Evolutionary conservation across 2,797 vertebrate species (phyloP).

Genomic region (Percopsis omiscomaycus): DNA sequence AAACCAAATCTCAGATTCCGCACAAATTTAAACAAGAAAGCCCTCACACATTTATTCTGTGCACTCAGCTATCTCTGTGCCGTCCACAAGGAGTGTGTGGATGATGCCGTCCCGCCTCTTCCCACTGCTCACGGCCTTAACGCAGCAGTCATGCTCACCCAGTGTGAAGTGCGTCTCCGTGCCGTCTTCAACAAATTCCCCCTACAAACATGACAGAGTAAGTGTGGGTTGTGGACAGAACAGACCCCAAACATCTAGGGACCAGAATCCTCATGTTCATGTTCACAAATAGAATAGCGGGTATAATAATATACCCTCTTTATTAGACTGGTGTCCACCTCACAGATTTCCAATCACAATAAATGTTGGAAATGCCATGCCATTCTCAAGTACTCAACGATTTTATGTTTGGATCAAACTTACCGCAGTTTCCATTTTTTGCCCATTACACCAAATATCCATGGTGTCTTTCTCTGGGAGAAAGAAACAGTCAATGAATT

Average conservation of each 20-base stretch:
- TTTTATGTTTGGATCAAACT: slow-evolving; percentile 48
- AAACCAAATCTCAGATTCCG: slow-evolving; percentile 10
- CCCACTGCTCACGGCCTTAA: slow-evolving; percentile 97
- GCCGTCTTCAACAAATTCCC: slow-evolving; percentile 97
- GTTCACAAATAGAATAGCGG: too few species aligned
- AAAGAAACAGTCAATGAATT: not conserved
- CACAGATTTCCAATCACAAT: too few species aligned
- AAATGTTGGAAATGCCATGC: too few species aligned
- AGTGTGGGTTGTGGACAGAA: not conserved
- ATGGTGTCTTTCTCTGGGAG: slow-evolving; percentile 95
- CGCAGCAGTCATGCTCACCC: slow-evolving; percentile 87
- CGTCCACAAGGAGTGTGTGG: slow-evolving; percentile 90
- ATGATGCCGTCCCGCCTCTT: slow-evolving; percentile 93
- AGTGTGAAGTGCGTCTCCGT: slow-evolving; percentile 96
- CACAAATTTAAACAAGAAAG: not conserved
- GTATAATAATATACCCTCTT: too few species aligned
- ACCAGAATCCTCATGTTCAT: too few species aligned
- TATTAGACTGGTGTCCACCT: too few species aligned
- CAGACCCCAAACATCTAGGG: not conserved
- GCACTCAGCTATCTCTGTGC: slow-evolving; percentile 86
- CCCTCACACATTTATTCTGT: slow-evolving; percentile 67
- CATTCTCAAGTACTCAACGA: too few species aligned
- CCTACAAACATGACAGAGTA: slow-evolving; percentile 68
- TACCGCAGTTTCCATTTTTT: slow-evolving; percentile 95
- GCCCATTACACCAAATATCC: slow-evolving; percentile 98